phyloP scores from a whole-genome alignment of 1,140 invertebrate species.

The Oedothorax gibbosus region DNA sequence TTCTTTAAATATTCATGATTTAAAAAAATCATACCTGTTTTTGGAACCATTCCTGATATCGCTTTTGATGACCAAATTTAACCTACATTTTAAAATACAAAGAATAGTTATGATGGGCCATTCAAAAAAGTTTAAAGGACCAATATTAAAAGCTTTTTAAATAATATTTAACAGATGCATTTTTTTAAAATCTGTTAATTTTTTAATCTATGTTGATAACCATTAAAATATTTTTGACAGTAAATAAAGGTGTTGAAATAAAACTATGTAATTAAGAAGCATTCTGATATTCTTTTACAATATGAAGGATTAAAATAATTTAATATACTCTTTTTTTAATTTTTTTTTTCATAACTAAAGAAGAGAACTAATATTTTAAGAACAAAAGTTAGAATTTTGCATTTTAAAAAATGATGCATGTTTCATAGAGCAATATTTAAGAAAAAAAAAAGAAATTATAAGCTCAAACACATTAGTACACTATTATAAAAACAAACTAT shows the following conservation, averaged over 20 bases:
- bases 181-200: no score
- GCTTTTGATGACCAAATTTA: conserved; percentile 94
- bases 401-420: background rate
- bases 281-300: no score
- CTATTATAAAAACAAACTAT: background rate
- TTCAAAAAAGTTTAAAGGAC: no score
- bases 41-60: conserved; percentile 99
- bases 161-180: no score
- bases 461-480: background rate
- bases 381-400: background rate
- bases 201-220: no score
- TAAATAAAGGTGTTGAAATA: no score
- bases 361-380: background rate
- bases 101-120: no score
- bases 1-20: no score
- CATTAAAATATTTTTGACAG: no score
- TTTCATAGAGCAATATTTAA: background rate
- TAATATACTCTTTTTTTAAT: background rate
- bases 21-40: conserved; percentile 72
- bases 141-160: no score
- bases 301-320: no score
- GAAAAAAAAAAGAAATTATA: background rate
- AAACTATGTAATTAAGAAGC: no score
- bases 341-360: background rate
- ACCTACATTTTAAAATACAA: conserved; percentile 61